Conservation (phyloP, 1,140 invertebrate species). For the Habropoda laboriosa region DNA sequence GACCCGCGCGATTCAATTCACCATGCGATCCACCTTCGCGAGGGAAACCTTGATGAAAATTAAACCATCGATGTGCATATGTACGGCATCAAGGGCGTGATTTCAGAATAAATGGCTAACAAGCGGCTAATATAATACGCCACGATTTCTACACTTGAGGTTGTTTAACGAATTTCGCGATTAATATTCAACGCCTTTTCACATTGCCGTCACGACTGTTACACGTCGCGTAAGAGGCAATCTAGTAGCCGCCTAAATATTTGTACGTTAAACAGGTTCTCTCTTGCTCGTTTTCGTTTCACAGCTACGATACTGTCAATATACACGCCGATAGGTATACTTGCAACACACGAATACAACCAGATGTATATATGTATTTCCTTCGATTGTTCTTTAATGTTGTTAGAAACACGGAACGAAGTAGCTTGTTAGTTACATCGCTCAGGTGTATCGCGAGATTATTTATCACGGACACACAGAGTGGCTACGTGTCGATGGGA, state of each 20-base stretch:
- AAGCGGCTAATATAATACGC: neutral
- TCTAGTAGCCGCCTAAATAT: conserved; percentile 53
- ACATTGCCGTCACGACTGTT: conserved; percentile 19
- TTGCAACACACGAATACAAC: conserved; percentile 42
- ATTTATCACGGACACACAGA: neutral
- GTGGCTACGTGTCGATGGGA: neutral
- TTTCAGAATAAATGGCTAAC: neutral
- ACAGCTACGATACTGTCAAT: conserved; percentile 27
- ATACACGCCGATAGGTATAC: conserved; percentile 7
- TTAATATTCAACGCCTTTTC: conserved; percentile 17
- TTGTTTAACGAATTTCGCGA: neutral
- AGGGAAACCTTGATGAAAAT: neutral
- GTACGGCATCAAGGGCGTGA: no score
- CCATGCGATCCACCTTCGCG: neutral
- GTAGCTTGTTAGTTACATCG: neutral
- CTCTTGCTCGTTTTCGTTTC: conserved; percentile 26
- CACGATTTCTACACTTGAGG: neutral
- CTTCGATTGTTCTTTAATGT: no score
- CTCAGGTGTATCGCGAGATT: neutral
- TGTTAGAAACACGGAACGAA: neutral
- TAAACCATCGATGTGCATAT: neutral
- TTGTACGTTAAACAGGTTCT: conserved; percentile 61
- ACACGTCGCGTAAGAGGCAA: conserved; percentile 16
- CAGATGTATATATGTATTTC: no score
- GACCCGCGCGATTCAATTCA: no score